Evolutionary conservation across 2,113 vertebrate genomes (phyloP).

Genomic region (Cairina moschata): DNA sequence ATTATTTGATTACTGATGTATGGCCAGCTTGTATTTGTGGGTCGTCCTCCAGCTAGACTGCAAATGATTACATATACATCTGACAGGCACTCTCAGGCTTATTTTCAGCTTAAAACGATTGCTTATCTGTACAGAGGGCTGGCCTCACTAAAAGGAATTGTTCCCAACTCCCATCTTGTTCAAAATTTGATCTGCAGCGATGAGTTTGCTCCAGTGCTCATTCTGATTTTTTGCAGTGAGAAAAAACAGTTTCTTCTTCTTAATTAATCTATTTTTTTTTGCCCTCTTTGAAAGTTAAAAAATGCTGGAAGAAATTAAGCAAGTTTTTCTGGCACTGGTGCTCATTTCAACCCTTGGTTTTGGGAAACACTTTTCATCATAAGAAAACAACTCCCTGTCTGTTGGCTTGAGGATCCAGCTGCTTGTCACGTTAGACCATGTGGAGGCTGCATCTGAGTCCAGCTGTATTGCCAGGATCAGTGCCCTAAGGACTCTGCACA

Average conservation of each 20-base stretch:
- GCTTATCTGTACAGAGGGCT: not conserved
- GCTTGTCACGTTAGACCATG: slow-evolving; percentile 74
- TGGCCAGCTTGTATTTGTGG: slow-evolving; percentile 15
- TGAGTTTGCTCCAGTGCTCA: not conserved
- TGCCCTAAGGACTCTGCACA: slow-evolving; percentile 72
- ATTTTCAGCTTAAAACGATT: slow-evolving; percentile 14
- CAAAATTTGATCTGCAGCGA: not conserved
- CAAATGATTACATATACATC: slow-evolving; percentile 10
- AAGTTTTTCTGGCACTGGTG: not conserved
- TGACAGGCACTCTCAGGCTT: not conserved
- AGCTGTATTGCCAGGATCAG: slow-evolving; percentile 71
- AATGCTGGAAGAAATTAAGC: not conserved
- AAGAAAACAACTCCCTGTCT: slow-evolving; percentile 52
- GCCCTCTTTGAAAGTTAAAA: not conserved
- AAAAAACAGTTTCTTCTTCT: not conserved
- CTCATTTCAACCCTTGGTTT: slow-evolving; percentile 2
- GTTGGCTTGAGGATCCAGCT: slow-evolving; percentile 69
- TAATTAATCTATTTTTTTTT: not conserved
- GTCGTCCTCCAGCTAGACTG: not conserved
- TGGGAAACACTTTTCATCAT: slow-evolving; percentile 43
- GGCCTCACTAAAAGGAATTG: not conserved
- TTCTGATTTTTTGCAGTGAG: not conserved
- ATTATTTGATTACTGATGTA: slow-evolving; percentile 46
- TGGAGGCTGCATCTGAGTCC: slow-evolving; percentile 63
- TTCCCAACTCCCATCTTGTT: not conserved